Percentiles rank a stretch among this genome's conserved stretches.
Evolutionary conservation across 2,113 vertebrate species (phyloP).

Genomic region (Cardinalis cardinalis): DNA sequence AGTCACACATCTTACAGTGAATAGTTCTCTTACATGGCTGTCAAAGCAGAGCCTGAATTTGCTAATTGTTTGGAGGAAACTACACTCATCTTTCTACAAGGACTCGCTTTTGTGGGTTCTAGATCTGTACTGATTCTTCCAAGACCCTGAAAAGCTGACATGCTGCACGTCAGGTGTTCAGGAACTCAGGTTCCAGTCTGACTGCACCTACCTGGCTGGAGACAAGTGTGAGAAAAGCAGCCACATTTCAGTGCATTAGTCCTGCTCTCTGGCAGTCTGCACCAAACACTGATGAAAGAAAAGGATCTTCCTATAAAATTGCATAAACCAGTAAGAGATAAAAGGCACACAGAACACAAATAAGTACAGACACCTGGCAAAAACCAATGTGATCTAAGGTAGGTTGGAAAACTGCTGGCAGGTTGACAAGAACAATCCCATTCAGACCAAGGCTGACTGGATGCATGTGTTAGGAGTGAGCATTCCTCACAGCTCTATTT

Average conservation of each 20-base stretch:
- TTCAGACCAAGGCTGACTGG: not conserved
- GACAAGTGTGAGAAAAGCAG: not conserved
- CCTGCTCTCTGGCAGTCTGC: not conserved
- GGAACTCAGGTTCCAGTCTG: not conserved
- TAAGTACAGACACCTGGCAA: not conserved
- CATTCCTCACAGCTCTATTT: not conserved
- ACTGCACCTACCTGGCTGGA: not conserved
- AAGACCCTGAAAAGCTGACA: not conserved
- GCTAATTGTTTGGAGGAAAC: not conserved
- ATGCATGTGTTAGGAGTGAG: not conserved
- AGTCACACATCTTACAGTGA: not conserved
- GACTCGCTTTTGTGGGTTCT: not conserved
- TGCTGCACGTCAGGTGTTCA: not conserved
- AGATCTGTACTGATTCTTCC: not conserved
- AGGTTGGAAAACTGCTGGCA: not conserved
- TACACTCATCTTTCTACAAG: not conserved
- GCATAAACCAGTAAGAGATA: not conserved
- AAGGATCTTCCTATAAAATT: not conserved
- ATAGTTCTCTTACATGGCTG: not conserved
- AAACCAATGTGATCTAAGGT: not conserved
- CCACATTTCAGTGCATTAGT: rapidly evolving
- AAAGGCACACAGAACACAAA: not conserved
- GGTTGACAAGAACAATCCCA: not conserved
- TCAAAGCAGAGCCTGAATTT: not conserved
- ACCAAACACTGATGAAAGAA: not conserved